These are phyloP conservation scores for Oxyura jamaicensis DNA, from an alignment of 2,113 vertebrate genomes.

Conservation along the genomic window DNA sequence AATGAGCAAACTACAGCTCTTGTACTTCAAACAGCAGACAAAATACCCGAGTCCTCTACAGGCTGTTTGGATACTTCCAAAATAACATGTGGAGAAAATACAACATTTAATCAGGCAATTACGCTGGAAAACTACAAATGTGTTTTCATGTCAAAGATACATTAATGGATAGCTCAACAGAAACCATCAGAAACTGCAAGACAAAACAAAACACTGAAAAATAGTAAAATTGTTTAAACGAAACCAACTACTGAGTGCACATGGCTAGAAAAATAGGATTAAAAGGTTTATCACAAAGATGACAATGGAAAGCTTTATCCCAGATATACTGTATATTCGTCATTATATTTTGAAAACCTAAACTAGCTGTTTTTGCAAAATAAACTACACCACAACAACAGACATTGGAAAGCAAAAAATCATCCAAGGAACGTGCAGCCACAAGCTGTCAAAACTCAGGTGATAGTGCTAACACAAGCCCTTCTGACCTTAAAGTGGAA, in stretches of 20 bases:
- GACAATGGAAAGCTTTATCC: neutral
- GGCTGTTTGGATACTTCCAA: neutral
- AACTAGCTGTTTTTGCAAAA: neutral
- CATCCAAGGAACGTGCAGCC: neutral
- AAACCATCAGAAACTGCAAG: neutral
- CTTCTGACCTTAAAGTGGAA: neutral
- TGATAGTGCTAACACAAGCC: neutral
- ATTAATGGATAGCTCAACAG: neutral
- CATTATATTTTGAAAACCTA: neutral
- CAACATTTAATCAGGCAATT: neutral
- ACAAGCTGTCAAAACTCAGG: neutral
- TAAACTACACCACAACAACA: neutral
- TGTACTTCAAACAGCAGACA: constrained; percentile 2
- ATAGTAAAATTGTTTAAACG: neutral
- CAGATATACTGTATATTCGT: neutral
- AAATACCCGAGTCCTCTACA: neutral
- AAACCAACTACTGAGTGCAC: neutral
- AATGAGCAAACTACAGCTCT: constrained; percentile 2
- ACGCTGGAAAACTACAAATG: neutral
- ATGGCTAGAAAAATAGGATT: neutral
- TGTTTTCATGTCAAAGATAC: neutral
- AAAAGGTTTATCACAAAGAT: neutral
- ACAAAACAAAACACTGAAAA: neutral
- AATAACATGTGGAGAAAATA: neutral
- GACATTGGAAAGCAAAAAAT: neutral